These are phyloP conservation scores for Hestina assimilis DNA, from an alignment of 1,140 invertebrate genomes.

Conservation along the genomic window DNA sequence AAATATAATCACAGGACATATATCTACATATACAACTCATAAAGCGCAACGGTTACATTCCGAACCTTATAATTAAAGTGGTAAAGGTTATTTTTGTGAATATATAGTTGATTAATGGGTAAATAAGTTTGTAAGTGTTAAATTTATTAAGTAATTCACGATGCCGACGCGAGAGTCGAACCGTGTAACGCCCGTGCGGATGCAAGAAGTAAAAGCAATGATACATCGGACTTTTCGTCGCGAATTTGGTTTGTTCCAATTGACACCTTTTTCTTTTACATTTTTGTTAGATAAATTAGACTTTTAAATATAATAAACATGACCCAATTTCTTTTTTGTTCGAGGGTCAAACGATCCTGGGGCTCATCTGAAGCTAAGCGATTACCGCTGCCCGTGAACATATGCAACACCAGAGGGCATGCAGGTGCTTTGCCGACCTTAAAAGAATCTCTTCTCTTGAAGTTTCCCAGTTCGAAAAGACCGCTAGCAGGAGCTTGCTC, in stretches of 20 bases:
- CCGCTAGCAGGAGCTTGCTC: too few species aligned
- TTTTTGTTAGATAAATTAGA: not conserved
- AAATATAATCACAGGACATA: conserved; percentile 65
- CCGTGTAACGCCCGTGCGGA: conserved; percentile 60
- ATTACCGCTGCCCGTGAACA: too few species aligned
- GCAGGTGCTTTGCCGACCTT: too few species aligned
- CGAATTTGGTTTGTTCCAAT: conserved; percentile 38
- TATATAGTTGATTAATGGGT: not conserved
- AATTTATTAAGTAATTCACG: conserved; percentile 52
- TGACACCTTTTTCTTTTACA: not conserved
- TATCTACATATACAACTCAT: conserved; percentile 22
- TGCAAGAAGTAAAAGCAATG: conserved; percentile 68
- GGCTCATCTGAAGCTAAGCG: too few species aligned
- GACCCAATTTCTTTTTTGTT: too few species aligned
- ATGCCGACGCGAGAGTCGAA: conserved; percentile 40
- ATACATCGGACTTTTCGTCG: conserved; percentile 62
- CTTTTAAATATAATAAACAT: too few species aligned
- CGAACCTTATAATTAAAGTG: conserved; percentile 10
- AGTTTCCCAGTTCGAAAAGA: too few species aligned
- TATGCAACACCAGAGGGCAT: too few species aligned
- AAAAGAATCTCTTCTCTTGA: too few species aligned
- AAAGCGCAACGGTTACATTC: not conserved
- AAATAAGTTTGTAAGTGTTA: conserved; percentile 15
- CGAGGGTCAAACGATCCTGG: too few species aligned
- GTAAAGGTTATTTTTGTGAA: conserved; percentile 18